Evolutionary conservation across 2,797 vertebrate species (phyloP).

Genomic region (Heterohyrax brucei): DNA sequence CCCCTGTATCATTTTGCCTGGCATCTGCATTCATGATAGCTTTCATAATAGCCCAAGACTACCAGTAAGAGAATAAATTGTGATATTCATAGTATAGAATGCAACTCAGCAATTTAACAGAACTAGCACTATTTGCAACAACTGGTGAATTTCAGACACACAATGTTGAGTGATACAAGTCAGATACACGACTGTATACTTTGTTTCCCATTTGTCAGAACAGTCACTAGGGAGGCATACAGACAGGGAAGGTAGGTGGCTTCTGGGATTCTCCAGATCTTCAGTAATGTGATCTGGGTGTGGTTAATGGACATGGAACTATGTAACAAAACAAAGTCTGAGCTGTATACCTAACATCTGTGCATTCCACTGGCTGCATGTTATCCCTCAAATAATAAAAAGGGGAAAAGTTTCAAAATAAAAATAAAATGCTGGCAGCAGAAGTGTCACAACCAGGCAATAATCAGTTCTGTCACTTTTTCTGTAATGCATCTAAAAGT

Average conservation of each 20-base stretch:
- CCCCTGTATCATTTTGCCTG: background rate
- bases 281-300: fast-evolving
- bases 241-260: fast-evolving
- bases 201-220: background rate
- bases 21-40: background rate
- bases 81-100: background rate
- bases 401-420: background rate
- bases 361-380: background rate
- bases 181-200: background rate
- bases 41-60: background rate
- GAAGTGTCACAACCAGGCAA: background rate
- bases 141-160: background rate
- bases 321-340: background rate
- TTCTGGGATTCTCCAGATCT: background rate
- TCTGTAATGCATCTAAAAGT: background rate
- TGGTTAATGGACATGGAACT: background rate
- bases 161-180: background rate
- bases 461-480: background rate
- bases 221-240: background rate
- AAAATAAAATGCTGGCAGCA: background rate
- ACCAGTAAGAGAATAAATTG: background rate
- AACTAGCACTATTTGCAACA: background rate
- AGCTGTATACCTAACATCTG: background rate
- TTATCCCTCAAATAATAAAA: conserved; percentile 1
- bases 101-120: background rate